These are phyloP conservation scores for Hephaestus fuliginosus DNA, from an alignment of 2,797 vertebrate genomes.

Conservation along the genomic window DNA sequence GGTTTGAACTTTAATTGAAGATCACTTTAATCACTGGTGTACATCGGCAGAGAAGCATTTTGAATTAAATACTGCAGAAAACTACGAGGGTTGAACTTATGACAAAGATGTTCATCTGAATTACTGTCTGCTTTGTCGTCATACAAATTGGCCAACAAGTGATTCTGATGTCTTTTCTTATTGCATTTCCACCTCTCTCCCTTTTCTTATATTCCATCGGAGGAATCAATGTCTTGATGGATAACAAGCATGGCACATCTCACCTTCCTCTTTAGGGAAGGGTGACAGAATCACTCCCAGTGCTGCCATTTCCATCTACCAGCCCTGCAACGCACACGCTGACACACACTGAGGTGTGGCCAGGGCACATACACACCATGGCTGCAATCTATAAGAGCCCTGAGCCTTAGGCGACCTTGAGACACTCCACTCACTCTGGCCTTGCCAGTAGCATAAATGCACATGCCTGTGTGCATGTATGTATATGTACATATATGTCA, in stretches of 20 bases:
- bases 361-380: slow-evolving; percentile 68
- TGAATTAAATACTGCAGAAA: background rate
- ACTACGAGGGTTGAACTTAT: background rate
- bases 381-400: slow-evolving; percentile 82
- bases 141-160: slow-evolving; percentile 45
- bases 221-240: slow-evolving; percentile 89
- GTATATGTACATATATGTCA: slow-evolving; percentile 14
- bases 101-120: slow-evolving; percentile 5
- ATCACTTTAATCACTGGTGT: background rate
- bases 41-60: background rate
- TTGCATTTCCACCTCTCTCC: slow-evolving; percentile 41
- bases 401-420: slow-evolving; percentile 83
- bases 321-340: slow-evolving; percentile 64
- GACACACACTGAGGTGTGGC: slow-evolving; percentile 72
- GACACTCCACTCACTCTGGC: slow-evolving; percentile 69
- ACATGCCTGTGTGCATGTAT: slow-evolving; percentile 23
- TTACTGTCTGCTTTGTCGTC: slow-evolving; percentile 27
- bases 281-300: slow-evolving; percentile 88
- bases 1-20: background rate
- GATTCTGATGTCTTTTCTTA: slow-evolving; percentile 50
- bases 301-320: slow-evolving; percentile 87
- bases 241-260: slow-evolving; percentile 88
- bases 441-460: slow-evolving; percentile 73
- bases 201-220: slow-evolving; percentile 51
- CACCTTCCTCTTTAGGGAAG: slow-evolving; percentile 84